phyloP scores from a whole-genome alignment of 1,140 invertebrate species.

The Littorina saxatilis region DNA sequence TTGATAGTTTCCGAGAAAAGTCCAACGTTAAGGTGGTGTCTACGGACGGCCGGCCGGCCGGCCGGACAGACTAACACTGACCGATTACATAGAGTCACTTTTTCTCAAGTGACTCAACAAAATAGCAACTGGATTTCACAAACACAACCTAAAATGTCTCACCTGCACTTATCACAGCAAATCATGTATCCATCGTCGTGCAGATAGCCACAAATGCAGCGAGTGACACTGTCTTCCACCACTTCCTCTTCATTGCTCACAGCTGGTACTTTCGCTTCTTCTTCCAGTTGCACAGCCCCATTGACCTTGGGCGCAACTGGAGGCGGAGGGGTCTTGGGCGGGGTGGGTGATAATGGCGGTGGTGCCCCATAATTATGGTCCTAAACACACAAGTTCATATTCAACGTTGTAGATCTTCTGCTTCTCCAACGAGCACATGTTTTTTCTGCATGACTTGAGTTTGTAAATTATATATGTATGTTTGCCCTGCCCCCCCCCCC shows the following conservation, averaged over 20 bases:
- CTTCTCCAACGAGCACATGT: too few species aligned
- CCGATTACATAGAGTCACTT: too few species aligned
- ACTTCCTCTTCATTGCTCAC: slow-evolving; percentile 63
- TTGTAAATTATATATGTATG: not conserved
- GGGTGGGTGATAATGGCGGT: slow-evolving; percentile 74
- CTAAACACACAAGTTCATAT: slow-evolving; percentile 79
- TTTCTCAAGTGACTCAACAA: too few species aligned
- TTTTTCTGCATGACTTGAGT: too few species aligned
- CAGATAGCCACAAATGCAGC: slow-evolving; percentile 95
- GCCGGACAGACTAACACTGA: too few species aligned
- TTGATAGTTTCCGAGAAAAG: too few species aligned
- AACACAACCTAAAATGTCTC: slow-evolving; percentile 66
- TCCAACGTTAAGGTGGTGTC: too few species aligned
- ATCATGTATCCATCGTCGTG: slow-evolving; percentile 99
- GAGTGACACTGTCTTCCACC: slow-evolving; percentile 85
- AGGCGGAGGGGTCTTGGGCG: slow-evolving; percentile 65
- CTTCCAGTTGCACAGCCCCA: slow-evolving; percentile 60
- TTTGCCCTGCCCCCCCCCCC: too few species aligned
- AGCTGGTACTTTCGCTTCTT: slow-evolving; percentile 59
- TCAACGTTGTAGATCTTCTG: too few species aligned
- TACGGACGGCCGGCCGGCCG: too few species aligned
- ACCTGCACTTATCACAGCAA: slow-evolving; percentile 91
- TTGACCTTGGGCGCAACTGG: slow-evolving; percentile 47
- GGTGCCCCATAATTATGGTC: slow-evolving; percentile 89
- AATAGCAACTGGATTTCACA: too few species aligned